phyloP scores from a whole-genome alignment of 2,888 invertebrate genomes.

The Julus scanicus region DNA sequence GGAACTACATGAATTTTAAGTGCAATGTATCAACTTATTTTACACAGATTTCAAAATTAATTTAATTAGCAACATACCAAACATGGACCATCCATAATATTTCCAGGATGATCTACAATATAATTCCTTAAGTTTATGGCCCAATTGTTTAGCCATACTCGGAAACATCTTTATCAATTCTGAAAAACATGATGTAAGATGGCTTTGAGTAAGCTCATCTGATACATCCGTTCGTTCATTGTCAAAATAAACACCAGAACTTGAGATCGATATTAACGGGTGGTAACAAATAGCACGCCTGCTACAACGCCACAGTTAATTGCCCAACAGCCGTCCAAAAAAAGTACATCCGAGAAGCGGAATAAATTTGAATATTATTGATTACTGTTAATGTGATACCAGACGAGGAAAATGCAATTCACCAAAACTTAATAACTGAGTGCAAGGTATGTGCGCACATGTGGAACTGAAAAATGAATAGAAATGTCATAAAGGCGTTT shows the following conservation, averaged over 20 bases:
- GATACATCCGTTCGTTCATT: background rate
- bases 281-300: slow-evolving; percentile 44
- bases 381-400: background rate
- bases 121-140: background rate
- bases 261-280: slow-evolving; percentile 37
- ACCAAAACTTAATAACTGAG: slow-evolving; percentile 22
- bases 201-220: background rate
- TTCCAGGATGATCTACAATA: no score
- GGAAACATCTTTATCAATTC: background rate
- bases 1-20: no score
- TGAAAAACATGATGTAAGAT: background rate
- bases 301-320: slow-evolving; percentile 6
- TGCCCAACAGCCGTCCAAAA: slow-evolving; percentile 13
- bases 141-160: background rate
- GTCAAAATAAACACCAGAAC: slow-evolving; percentile 2
- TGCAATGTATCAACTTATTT: no score
- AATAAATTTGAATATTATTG: slow-evolving; percentile 28
- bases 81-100: no score
- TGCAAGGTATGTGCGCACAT: background rate
- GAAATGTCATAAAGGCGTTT: background rate
- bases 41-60: no score
- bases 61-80: no score
- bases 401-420: background rate
- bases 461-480: slow-evolving; percentile 15
- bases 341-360: background rate